Base-by-base conservation (phyloP, 1,140 invertebrate species). In the Hestina assimilis region DNA sequence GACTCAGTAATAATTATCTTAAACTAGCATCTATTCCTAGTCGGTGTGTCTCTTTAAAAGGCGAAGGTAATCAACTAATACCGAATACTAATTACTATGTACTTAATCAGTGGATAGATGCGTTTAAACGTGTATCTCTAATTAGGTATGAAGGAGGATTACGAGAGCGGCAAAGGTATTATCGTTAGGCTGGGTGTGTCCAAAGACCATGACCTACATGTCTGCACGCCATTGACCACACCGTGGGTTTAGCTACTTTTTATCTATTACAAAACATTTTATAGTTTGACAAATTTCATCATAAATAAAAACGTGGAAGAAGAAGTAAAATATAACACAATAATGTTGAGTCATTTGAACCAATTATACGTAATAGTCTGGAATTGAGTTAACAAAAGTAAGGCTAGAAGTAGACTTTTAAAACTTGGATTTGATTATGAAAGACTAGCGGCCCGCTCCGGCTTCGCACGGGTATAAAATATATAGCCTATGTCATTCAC, bases 11-110 rank as follows among this genome's bases (percentile, higher is more conserved):
- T 38, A 23, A 24, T 51, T 51, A 51, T 51, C 48, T 51, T 17
- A 6, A 51, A 35, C 24, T 38, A 14, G 17, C 17, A 48, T 48
- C 47, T 26, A 51, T 51, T 51, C 35, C 33, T 40, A 21, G 47
- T 26, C 31, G 20, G 9, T 14, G 31, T 14, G 31, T 56, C 29
- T 58, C 55, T 58, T 28, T 51, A 58, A 51, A 58, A 50, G 55
- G 47, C 62, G 33, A 65, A 60, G 56, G 57, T 38, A 64, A 55
- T 59, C 57, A 29, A 54, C 53, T 42, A 45, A 19, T 47, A 50
- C 53, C 52, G 52, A 59, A 64, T 59, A 57, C 56, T 64, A 64
- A 64, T 64, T 55, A 31, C 51, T 33, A n/a, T n/a, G n/a, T n/a
- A n/a, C n/a, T n/a, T n/a, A n/a, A 62, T 46, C 53, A 47, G 29